Percentiles rank a stretch among this genome's conserved stretches.
These are phyloP conservation scores for Danio tinwini DNA, from an alignment of 2,797 vertebrate species.

Conservation along the genomic window DNA sequence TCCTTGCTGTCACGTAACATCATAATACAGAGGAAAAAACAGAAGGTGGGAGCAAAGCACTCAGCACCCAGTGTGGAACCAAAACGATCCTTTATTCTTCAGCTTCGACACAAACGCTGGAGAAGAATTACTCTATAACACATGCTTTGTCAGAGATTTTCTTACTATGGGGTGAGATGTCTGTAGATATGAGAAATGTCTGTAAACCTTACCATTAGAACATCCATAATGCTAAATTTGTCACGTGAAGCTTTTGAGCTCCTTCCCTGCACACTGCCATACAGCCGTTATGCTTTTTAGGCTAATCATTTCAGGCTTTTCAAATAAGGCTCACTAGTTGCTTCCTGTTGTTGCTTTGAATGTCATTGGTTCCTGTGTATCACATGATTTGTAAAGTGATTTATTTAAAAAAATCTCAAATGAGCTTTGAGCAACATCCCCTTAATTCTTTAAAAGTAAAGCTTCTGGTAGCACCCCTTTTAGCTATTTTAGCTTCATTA, in stretches of 20 bases:
- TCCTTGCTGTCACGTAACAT: conserved; percentile 32
- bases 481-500: neutral
- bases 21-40: conserved; percentile 14
- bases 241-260: too few species aligned
- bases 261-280: too few species aligned
- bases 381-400: neutral
- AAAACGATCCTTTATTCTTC: conserved; percentile 24
- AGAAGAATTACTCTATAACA: neutral
- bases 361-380: neutral
- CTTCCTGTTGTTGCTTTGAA: neutral
- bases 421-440: neutral
- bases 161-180: too few species aligned
- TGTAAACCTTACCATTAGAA: too few species aligned
- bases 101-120: conserved; percentile 20
- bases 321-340: neutral
- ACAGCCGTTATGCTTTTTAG: too few species aligned
- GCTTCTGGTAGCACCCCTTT: neutral
- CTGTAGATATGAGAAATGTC: too few species aligned
- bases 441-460: neutral
- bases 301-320: too few species aligned
- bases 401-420: neutral
- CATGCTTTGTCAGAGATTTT: neutral
- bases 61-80: conserved; percentile 11
- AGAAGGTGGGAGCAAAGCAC: conserved; percentile 12
- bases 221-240: too few species aligned